Evolutionary conservation across 2,797 vertebrate species (phyloP), one percentile per base, ranked within the genome.

Genomic region (Myotis myotis): DNA sequence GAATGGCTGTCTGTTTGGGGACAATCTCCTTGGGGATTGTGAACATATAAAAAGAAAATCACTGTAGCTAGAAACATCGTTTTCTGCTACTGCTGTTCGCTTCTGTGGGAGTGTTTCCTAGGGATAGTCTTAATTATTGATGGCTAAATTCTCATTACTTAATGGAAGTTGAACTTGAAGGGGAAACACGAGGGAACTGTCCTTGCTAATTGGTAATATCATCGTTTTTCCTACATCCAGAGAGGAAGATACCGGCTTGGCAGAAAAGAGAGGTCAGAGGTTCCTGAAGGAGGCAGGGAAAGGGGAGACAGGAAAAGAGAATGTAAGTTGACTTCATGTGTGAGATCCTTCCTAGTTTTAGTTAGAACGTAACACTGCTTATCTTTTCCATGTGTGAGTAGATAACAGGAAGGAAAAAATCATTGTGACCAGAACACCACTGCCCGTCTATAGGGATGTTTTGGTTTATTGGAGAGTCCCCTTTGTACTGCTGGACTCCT

Each of bases 111-210:
- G 53, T 72, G 66, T 96, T 95, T 96, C 95, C 87, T 84, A 93
- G 70, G 84, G 57, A 95, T 60, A 92, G 66, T 92, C 93, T 96
- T 84, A 97, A 96, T 95, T 96, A 97, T 97, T 96, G 89, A 96
- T 96, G 87, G 36, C 64, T 90, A 94, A 95, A 88, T 83, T 96
- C 81, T 96, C 84, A 93, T 97, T 85, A 51, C 87, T 94, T 95
- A 93, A 96, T 96, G 82, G 89, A 96, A 93, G 86, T 88, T 93
- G 81, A 95, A 89, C 70, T 93, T 93, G 76, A 89, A 95, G 68
- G 47, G 51, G 55, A 74, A 95, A 86, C 36, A 74, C 51, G 86
- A 92, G 64, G 86, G 57, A 94, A 64, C n/a, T 95, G 95, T 92
- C 41, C 41, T 91, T 88, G 38, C 13, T 88, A 94, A 92, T 66